Evolutionary conservation across 2,888 invertebrate species (phyloP).

Genomic region (Epirrita christyi): DNA sequence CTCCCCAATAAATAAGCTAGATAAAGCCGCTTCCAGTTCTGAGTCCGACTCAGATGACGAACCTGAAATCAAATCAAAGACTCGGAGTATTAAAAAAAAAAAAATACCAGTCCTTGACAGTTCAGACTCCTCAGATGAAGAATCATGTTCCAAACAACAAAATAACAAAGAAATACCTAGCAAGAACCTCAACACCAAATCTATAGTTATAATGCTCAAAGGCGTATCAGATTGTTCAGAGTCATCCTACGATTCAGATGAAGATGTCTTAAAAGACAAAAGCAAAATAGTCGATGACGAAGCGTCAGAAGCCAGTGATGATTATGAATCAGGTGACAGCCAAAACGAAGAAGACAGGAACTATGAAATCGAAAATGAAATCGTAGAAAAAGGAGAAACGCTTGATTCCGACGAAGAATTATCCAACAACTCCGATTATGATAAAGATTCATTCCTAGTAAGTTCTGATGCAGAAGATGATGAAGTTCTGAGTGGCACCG

Average conservation of each 20-base stretch:
- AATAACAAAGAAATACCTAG: constrained; percentile 6
- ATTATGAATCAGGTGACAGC: constrained; percentile 79
- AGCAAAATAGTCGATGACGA: constrained; percentile 61
- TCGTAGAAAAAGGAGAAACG: constrained; percentile 79
- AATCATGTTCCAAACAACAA: constrained; percentile 3
- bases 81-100: constrained; percentile 9
- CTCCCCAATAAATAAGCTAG: neutral
- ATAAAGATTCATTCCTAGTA: constrained; percentile 83
- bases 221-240: constrained; percentile 22
- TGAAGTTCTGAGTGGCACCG: constrained; percentile 71
- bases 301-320: constrained; percentile 70
- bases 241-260: constrained; percentile 40
- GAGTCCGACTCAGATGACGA: constrained; percentile 15
- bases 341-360: constrained; percentile 76
- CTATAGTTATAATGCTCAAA: constrained; percentile 4
- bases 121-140: constrained; percentile 12
- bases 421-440: constrained; percentile 74
- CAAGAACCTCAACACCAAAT: constrained; percentile 2
- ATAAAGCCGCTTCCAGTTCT: constrained; percentile 14
- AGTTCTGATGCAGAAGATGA: constrained; percentile 77
- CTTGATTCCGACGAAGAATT: constrained; percentile 76
- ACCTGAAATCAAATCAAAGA: constrained; percentile 3
- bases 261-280: constrained; percentile 41
- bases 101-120: constrained; percentile 7
- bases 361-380: constrained; percentile 79